Evolutionary conservation across 2,888 invertebrate genomes (phyloP).

Genomic region (Chrysina gloriosa): DNA sequence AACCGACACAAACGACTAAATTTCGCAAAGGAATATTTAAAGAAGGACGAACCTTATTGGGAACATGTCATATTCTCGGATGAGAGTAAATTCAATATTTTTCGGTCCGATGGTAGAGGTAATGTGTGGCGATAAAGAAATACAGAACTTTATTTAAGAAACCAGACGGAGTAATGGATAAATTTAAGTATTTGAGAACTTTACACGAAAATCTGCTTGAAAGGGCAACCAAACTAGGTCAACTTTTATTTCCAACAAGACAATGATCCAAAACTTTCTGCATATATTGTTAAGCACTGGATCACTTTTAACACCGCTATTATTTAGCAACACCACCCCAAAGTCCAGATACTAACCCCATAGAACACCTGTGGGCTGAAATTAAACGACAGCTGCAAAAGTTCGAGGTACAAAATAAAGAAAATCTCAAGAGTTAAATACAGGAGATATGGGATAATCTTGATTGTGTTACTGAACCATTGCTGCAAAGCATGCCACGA

Average conservation of each 20-base stretch:
- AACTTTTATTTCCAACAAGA: not conserved
- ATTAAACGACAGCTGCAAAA: not conserved
- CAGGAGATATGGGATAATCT: not conserved
- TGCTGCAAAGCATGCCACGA: too few species aligned
- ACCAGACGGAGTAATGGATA: conserved; percentile 2
- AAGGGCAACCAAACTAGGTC: not conserved
- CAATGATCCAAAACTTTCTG: conserved; percentile 1
- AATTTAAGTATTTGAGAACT: conserved; percentile 11
- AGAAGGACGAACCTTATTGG: not conserved
- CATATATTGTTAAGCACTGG: conserved; percentile 7
- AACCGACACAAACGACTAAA: too few species aligned
- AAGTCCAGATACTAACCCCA: not conserved
- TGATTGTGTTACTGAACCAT: too few species aligned
- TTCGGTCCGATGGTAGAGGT: not conserved
- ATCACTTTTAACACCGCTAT: not conserved
- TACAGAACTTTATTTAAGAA: not conserved
- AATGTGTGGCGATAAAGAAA: not conserved
- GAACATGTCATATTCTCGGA: not conserved
- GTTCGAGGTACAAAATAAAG: not conserved
- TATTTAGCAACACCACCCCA: conserved; percentile 1
- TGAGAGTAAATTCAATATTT: not conserved
- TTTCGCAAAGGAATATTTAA: not conserved
- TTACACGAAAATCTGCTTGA: not conserved
- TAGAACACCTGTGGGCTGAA: not conserved
- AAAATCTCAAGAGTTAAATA: not conserved